These are phyloP conservation scores for Myripristis murdjan DNA, from an alignment of 2,797 vertebrate genomes.

Conservation along the genomic window DNA sequence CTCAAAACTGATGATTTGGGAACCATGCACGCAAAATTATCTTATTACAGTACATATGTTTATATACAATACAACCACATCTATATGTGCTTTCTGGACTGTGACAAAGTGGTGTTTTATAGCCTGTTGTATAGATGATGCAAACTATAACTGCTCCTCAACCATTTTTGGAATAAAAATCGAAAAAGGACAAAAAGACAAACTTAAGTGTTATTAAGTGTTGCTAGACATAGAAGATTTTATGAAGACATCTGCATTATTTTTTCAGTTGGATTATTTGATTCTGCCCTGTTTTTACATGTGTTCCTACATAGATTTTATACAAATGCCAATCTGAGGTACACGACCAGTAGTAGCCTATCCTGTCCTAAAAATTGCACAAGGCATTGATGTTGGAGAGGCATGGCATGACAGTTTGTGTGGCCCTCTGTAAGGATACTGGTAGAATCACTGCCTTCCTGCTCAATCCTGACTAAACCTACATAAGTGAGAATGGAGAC, in stretches of 20 bases:
- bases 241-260: conserved; percentile 91
- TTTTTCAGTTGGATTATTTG: conserved; percentile 83
- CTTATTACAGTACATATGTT: conserved; percentile 99
- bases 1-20: conserved; percentile 89
- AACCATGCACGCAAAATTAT: conserved; percentile 99
- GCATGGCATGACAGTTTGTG: conserved; percentile 46
- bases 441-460: conserved; percentile 83
- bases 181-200: conserved; percentile 75
- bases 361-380: conserved; percentile 83
- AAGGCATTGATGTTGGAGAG: conserved; percentile 67
- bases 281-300: conserved; percentile 81
- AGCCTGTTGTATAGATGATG: conserved; percentile 99
- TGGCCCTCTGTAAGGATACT: conserved; percentile 65
- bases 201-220: conserved; percentile 96
- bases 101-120: conserved; percentile 99
- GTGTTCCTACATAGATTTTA: conserved; percentile 87
- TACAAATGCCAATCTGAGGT: conserved; percentile 89
- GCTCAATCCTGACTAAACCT: conserved; percentile 64
- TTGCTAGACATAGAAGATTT: conserved; percentile 99
- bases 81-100: conserved; percentile 99
- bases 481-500: conserved; percentile 57
- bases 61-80: conserved; percentile 99
- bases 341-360: conserved; percentile 84
- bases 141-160: conserved; percentile 98
- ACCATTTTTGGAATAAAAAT: conserved; percentile 91